Evolutionary conservation across 2,797 vertebrate genomes (phyloP), one percentile per base, ranked within the genome.

Genomic region (Micrastur ruficollis): DNA sequence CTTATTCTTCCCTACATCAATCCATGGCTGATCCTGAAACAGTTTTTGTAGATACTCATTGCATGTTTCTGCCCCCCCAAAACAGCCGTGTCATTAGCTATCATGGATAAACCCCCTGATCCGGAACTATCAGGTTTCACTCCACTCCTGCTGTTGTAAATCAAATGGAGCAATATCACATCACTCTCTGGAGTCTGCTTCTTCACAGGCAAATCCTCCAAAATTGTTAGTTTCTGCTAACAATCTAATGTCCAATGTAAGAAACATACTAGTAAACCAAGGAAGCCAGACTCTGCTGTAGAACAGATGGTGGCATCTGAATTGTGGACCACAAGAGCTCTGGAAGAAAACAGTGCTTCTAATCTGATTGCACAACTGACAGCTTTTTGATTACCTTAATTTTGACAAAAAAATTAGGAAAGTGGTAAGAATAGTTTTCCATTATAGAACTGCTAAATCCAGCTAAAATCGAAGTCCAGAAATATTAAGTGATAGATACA

Each of bases 241-340:
- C 44, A 76, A 83, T n/a, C 47, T 0, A 0, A 58, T 3, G 1
- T n/a, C 47, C 0, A 0, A 58, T 3, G 1, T 29, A 84, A 89
- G 46, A 73, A 89, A 70, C 14, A 36, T 36, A 26, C 6, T 47
- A 56, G 52, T n/a, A 80, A 90, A 36, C 5, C 67, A 81, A n/a
- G 29, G 42, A 80, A 67, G n/a, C 19, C 75, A 81, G 42, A 46
- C 14, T 72, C 42, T 52, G 55, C 29, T 80, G 36, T 38, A 84
- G 47, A 67, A 36, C 74, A 87, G 67, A 31, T 85, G 31, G 55
- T 68, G 26, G 52, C n/a, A 74, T 27, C 85, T 80, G 29, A 40
- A 81, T 6, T 67, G 55, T 16, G 31, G 27, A 66, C 31, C 22
- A 27, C 68, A 62, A 65, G 12, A 93, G 19, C 21, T 82, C 61